These are phyloP conservation scores for Sycophila sp. DNA, from an alignment of 1,140 invertebrate species.

Conservation along the genomic window DNA sequence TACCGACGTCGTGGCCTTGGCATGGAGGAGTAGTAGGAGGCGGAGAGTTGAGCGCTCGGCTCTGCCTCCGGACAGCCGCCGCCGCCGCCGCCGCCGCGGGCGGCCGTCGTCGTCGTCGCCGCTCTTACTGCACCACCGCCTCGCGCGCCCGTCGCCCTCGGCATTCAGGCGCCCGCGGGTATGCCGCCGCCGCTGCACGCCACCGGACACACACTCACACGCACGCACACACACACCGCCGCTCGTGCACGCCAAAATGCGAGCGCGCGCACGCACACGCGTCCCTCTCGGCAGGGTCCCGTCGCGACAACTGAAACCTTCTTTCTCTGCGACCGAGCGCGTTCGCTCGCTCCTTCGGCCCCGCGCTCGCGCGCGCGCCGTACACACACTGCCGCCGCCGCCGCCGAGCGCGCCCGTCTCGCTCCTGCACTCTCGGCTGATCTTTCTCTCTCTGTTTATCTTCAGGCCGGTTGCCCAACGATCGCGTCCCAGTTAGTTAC, in stretches of 20 bases:
- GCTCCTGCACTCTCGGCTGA: conserved; percentile 31
- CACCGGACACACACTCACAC: conserved; percentile 3
- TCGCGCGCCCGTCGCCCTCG: not conserved
- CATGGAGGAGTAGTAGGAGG: conserved; percentile 12
- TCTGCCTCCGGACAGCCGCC: not conserved
- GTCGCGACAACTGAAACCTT: conserved; percentile 36
- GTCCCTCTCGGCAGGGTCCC: conserved; percentile 17
- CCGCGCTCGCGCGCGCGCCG: not conserved
- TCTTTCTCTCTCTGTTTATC: conserved; percentile 33
- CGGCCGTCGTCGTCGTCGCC: conserved; percentile 14
- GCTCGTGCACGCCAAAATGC: conserved; percentile 26
- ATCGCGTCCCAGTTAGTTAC: not conserved
- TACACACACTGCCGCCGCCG: no score
- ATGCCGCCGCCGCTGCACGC: not conserved
- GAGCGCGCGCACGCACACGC: conserved; percentile 34
- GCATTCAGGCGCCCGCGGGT: no score
- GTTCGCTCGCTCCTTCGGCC: not conserved
- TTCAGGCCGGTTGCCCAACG: not conserved
- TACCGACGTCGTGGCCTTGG: conserved; percentile 22
- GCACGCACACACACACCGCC: conserved; percentile 13
- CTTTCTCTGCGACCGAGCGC: conserved; percentile 33
- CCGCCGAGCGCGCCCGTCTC: not conserved
- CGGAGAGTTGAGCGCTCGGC: not conserved
- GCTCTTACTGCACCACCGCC: no score
- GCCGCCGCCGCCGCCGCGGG: not conserved